These are phyloP conservation scores for rabbit (Oryctolagus cuniculus) DNA, from an alignment of 2,113 vertebrate species.

Conservation along the genomic window mOryCun1.1 NC_091453.1:20798001-20798500, in stretches of 20 bases:
- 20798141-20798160: constrained; percentile 54
- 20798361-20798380: neutral
- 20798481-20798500: constrained; percentile 6
- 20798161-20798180: neutral
- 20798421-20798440: neutral
- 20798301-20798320: constrained; percentile 26
- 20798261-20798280: constrained; percentile 3
- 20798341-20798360: neutral
- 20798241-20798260: constrained; percentile 9
- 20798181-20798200: constrained; percentile 39
- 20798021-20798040: constrained; percentile 54
- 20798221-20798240: neutral
- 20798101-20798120: constrained; percentile 49
- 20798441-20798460: neutral
- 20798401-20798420: neutral
- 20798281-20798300: constrained; percentile 15
- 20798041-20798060: constrained; percentile 66
- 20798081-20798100: constrained; percentile 65
- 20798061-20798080: constrained; percentile 66
- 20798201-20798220: constrained; percentile 42
- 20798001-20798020: constrained; percentile 21
- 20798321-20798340: constrained; percentile 20
- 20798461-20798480: neutral
- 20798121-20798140: constrained; percentile 45
- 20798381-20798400: neutral